A percentile compares a stretch with the other conserved stretches of the same genome.
Conservation (phyloP, 2,888 invertebrate species). For the Mythimna loreyi region DNA sequence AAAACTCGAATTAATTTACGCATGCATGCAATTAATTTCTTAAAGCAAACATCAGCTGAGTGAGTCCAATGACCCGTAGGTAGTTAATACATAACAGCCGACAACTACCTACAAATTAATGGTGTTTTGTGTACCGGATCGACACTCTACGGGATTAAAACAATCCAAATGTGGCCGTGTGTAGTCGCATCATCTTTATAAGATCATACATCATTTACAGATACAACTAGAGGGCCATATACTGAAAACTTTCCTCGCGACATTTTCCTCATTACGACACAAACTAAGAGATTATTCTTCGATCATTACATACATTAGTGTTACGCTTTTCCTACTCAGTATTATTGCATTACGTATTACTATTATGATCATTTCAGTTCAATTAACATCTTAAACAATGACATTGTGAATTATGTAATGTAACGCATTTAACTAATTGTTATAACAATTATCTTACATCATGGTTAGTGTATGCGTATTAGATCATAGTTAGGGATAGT, state of each 20-base stretch:
- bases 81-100: no score
- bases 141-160: no score
- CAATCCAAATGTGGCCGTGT: no score
- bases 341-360: background rate
- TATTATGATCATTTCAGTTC: conserved; percentile 16
- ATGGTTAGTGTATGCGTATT: conserved; percentile 24
- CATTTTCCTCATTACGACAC: no score
- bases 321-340: background rate
- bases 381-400: conserved; percentile 33
- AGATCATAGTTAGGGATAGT: conserved; percentile 16
- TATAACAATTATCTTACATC: conserved; percentile 42
- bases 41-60: no score
- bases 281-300: background rate
- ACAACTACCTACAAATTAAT: no score
- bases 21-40: no score
- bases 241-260: no score
- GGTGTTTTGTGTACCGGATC: no score
- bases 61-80: no score
- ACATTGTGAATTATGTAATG: conserved; percentile 13
- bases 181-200: background rate
- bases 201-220: background rate
- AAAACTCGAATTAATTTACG: no score
- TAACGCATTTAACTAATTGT: conserved; percentile 28
- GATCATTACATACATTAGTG: background rate
- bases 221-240: no score